phyloP scores from a whole-genome alignment of 2,888 invertebrate genomes.

The Trichacis sp. region DNA sequence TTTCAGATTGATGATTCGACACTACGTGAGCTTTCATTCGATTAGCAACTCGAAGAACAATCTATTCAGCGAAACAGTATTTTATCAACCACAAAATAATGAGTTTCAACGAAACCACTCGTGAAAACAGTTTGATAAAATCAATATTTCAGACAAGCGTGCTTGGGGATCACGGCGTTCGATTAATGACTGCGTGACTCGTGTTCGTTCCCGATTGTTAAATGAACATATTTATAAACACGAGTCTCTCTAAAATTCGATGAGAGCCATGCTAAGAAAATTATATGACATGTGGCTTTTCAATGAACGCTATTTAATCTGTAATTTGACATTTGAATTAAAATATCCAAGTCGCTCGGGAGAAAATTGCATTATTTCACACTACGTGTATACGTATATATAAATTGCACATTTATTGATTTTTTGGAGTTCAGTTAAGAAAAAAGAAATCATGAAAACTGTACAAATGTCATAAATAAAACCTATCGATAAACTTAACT shows the following conservation, averaged over 20 bases:
- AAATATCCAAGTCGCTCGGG: neutral
- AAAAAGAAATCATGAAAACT: conserved; percentile 48
- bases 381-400: too few species aligned
- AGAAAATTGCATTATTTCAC: too few species aligned
- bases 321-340: too few species aligned
- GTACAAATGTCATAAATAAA: conserved; percentile 47
- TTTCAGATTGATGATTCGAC: conserved; percentile 41
- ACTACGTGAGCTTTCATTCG: conserved; percentile 42
- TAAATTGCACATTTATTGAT: conserved; percentile 38
- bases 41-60: conserved; percentile 42
- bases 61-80: conserved; percentile 41
- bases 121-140: conserved; percentile 26
- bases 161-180: conserved; percentile 20
- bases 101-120: conserved; percentile 33
- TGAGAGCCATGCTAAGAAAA: conserved; percentile 4
- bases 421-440: too few species aligned
- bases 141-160: conserved; percentile 27
- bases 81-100: conserved; percentile 44
- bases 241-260: conserved; percentile 23
- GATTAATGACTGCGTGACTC: conserved; percentile 28
- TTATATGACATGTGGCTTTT: too few species aligned
- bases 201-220: conserved; percentile 15
- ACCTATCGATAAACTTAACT: conserved; percentile 54
- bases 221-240: conserved; percentile 6
- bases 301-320: too few species aligned